phyloP scores from a whole-genome alignment of 2,797 vertebrate genomes.

The Salarias fasciatus region DNA sequence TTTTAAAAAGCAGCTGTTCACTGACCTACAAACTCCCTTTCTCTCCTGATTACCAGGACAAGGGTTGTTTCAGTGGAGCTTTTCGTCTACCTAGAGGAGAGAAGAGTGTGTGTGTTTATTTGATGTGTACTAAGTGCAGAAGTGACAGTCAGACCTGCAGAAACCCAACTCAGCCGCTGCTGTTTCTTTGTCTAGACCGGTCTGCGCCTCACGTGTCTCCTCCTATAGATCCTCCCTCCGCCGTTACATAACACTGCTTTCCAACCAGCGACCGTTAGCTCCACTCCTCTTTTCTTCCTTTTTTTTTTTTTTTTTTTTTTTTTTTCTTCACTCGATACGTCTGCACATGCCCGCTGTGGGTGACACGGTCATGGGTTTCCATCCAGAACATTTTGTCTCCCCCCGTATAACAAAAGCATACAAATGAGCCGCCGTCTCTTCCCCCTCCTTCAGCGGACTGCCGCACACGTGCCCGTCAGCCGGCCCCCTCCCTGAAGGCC shows the following conservation, averaged over 20 bases:
- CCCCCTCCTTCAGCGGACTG: conserved; percentile 30
- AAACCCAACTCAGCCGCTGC: conserved; percentile 53
- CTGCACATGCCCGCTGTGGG: not conserved
- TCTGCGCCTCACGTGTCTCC: conserved; percentile 71
- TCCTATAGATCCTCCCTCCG: conserved; percentile 43
- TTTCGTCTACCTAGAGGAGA: conserved; percentile 15
- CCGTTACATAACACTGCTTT: conserved; percentile 68
- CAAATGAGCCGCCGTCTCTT: conserved; percentile 60
- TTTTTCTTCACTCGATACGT: conserved; percentile 8
- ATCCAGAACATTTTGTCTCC: conserved; percentile 73
- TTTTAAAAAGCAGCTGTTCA: conserved; percentile 27
- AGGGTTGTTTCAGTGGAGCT: conserved; percentile 27
- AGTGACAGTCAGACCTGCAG: conserved; percentile 10
- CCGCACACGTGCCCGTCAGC: conserved; percentile 22
- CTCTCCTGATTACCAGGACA: not conserved
- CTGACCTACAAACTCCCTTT: conserved; percentile 31
- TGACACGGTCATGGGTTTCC: conserved; percentile 46
- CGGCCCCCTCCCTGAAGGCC: conserved; percentile 24
- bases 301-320: not conserved
- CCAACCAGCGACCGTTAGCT: conserved; percentile 23
- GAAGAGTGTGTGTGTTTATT: too few species aligned
- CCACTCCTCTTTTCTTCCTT: not conserved
- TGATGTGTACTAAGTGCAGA: too few species aligned
- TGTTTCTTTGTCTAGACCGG: conserved; percentile 63
- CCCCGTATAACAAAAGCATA: conserved; percentile 66